Percentiles rank a stretch among this genome's conserved stretches.
phyloP scores from a whole-genome alignment of 35 echinoderm and acorn worm genomes.

The Apostichopus californicus region DNA sequence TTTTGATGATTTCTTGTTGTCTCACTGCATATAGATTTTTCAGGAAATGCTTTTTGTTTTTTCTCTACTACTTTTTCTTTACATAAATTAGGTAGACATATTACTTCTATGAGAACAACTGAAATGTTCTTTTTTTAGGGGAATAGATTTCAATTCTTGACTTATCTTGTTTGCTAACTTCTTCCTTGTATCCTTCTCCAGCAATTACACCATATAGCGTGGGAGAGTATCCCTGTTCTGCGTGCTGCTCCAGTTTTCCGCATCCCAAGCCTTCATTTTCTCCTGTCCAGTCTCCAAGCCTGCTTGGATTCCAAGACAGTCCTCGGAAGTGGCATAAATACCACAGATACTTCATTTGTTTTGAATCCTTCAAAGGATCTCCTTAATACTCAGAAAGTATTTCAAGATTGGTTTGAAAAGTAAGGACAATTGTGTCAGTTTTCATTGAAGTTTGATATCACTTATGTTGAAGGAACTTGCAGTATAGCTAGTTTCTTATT shows the following conservation, averaged over 20 bases:
- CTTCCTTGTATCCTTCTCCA: constrained; percentile 50
- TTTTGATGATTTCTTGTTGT: no score
- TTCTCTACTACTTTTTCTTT: no score
- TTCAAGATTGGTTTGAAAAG: constrained; percentile 99
- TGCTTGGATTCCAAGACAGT: constrained; percentile 15
- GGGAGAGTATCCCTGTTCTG: constrained; percentile 87
- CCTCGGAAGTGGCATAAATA: constrained; percentile 57
- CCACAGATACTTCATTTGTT: constrained; percentile 77
- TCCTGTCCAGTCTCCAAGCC: constrained; percentile 68
- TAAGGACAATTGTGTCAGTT: constrained; percentile 41
- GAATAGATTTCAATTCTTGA: no score
- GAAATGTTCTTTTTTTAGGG: no score
- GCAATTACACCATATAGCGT: constrained; percentile 91
- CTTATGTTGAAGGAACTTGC: no score
- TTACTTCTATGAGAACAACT: no score
- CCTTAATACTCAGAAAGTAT: constrained; percentile 86
- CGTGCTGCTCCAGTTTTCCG: constrained; percentile 67
- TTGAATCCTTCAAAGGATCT: constrained; percentile 94
- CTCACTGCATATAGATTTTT: background rate
- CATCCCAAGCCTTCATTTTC: constrained; percentile 87
- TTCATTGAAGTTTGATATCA: no score
- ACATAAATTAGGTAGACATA: no score
- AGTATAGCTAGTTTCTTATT: no score
- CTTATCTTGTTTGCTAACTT: background rate
- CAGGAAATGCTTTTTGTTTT: no score